Conservation (phyloP, 2,888 invertebrate genomes). For the Ellobium chinense region DNA sequence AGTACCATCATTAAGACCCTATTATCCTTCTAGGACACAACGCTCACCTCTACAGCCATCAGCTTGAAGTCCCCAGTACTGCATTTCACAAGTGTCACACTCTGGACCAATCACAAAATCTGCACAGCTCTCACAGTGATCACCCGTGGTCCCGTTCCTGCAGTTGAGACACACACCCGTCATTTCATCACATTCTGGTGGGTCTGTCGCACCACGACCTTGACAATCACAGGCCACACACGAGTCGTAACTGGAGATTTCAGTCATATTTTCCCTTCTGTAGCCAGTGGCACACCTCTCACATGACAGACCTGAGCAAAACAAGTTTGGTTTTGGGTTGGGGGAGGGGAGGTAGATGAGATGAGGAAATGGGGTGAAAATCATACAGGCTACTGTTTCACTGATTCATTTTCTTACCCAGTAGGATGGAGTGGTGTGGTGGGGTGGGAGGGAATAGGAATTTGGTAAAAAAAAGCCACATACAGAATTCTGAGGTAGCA, state of each 20-base stretch:
- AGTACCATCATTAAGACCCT: too few species aligned
- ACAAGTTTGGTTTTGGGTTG: too few species aligned
- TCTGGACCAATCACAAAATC: conserved; percentile 48
- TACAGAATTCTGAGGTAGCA: too few species aligned
- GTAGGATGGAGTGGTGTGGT: too few species aligned
- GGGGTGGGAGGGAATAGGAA: too few species aligned
- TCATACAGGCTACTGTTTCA: too few species aligned
- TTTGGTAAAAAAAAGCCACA: too few species aligned
- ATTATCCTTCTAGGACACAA: too few species aligned
- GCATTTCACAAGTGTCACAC: conserved; percentile 54
- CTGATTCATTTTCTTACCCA: too few species aligned
- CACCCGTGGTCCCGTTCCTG: conserved; percentile 59
- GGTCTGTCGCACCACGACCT: conserved; percentile 46
- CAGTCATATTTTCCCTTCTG: background rate
- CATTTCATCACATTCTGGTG: conserved; percentile 55
- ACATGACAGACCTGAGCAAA: conserved; percentile 65
- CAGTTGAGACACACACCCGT: conserved; percentile 63
- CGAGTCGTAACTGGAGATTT: conserved; percentile 44
- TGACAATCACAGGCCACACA: conserved; percentile 61
- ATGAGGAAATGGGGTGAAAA: too few species aligned
- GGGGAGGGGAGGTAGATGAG: too few species aligned
- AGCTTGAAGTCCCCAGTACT: conserved; percentile 57
- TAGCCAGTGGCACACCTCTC: conserved; percentile 59
- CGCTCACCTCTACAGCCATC: conserved; percentile 61
- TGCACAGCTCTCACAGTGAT: conserved; percentile 59